Base-by-base conservation (phyloP, 2,797 vertebrate species). In the Syndactyla subalaris region DNA sequence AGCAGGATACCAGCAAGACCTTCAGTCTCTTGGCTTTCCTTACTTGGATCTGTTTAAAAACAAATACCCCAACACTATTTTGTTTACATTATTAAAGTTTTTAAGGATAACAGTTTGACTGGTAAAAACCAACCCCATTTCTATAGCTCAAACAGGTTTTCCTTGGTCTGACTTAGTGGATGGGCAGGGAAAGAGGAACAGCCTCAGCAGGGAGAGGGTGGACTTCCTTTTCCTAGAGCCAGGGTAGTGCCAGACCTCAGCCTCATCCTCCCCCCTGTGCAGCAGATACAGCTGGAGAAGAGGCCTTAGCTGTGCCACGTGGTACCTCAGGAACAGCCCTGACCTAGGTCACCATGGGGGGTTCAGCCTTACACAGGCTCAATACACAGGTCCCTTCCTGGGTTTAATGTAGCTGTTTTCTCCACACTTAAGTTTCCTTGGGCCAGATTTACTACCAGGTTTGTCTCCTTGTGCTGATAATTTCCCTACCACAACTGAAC, bases 361-460 rank as follows among this genome's bases (percentile, higher is more conserved):
- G 3, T 17, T 51, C 67, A 59, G 41, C 62, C 62, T 65, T 22
- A 21, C 66, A 10, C 36, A 4, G 26, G 32, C 38, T 79, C 67
- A 43, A 4, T 5, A 2, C 27, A 12, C 2, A 1, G 30, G 14
- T 32, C 58, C 66, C 79, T 34, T 26, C 7, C 41, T 49, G 30
- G 2, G 2, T 49, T 57, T 6, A 8, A 15, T 22, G 30, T 3
- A 2, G 5, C 49, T 39, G 1, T 58, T 36, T 65, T 32, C 54
- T 67, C 32, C 30, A 23, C 12, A 9, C 9, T 26, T 26, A 12
- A 0, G 12, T 36, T 51, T 52, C 45, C 51, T 24, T 29, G n/a
- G 18, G 51, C n/a, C 26, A 48, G 29, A 21, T 51, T 80, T 12
- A 12, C n/a, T 24, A 7, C 29, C 52, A 30, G 46, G 12, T 74